These are phyloP conservation scores for Agriopis marginaria DNA, from an alignment of 2,888 invertebrate species.

Conservation along the genomic window DNA sequence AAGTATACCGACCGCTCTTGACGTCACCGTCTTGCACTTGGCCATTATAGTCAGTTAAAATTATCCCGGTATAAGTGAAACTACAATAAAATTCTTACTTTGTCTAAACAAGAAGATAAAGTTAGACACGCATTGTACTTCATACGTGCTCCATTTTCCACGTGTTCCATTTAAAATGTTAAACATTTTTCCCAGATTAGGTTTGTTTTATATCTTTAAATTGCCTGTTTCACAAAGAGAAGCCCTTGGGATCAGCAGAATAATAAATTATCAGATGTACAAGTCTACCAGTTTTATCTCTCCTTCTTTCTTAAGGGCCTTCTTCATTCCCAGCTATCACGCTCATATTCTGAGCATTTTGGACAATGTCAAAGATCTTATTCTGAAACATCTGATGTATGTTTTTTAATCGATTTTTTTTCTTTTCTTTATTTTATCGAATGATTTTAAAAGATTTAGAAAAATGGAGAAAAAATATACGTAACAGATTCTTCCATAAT, in stretches of 20 bases:
- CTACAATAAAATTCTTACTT: not conserved
- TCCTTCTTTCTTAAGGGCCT: not conserved
- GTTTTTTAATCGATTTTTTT: no score
- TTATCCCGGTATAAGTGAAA: no score
- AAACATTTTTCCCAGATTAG: conserved; percentile 30
- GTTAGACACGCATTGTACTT: not conserved
- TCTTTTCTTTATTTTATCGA: no score
- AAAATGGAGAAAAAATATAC: no score
- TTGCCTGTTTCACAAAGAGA: conserved; percentile 45
- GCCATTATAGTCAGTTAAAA: no score
- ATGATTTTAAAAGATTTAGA: no score
- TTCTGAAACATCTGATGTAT: not conserved
- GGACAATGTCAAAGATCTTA: not conserved
- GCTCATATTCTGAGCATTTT: not conserved
- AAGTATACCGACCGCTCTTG: no score
- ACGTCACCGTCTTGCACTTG: no score
- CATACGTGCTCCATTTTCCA: conserved; percentile 17
- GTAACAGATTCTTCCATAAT: no score
- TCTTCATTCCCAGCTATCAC: not conserved
- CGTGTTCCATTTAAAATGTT: conserved; percentile 23
- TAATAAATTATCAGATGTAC: conserved; percentile 47
- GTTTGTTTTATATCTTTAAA: conserved; percentile 40
- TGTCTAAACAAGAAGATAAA: not conserved
- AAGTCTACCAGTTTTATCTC: conserved; percentile 9
- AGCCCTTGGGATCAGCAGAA: conserved; percentile 40